Conservation (phyloP, 2,888 invertebrate species). For the Papilio gigon region DNA sequence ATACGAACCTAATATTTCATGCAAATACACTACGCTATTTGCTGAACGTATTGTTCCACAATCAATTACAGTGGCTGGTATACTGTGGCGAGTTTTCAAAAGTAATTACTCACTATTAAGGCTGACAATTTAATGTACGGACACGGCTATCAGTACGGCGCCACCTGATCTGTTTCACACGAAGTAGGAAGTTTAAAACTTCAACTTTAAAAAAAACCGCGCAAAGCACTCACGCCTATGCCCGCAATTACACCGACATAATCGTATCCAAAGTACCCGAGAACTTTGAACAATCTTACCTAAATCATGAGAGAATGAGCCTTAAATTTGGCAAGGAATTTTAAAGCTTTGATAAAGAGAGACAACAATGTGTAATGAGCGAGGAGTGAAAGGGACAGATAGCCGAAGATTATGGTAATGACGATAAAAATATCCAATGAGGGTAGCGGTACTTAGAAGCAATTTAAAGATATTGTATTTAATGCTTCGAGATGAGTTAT, state of each 20-base stretch:
- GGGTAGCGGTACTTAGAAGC: constrained; percentile 78
- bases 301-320: constrained; percentile 70
- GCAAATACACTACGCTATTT: not conserved
- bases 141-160: constrained; percentile 36
- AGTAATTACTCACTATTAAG: constrained; percentile 45
- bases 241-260: constrained; percentile 69
- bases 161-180: constrained; percentile 52
- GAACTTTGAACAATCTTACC: constrained; percentile 66
- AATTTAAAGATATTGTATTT: constrained; percentile 82
- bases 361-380: constrained; percentile 47
- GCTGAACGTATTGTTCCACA: constrained; percentile 8
- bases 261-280: constrained; percentile 63
- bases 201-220: constrained; percentile 48
- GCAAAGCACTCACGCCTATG: constrained; percentile 52
- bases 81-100: constrained; percentile 45
- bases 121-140: constrained; percentile 48
- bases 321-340: constrained; percentile 67
- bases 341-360: constrained; percentile 60
- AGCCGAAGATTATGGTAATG: constrained; percentile 75
- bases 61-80: constrained; percentile 35
- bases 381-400: constrained; percentile 56
- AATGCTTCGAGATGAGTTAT: constrained; percentile 65
- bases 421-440: constrained; percentile 77
- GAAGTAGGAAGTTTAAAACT: constrained; percentile 44
- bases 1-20: not conserved